Evolutionary conservation across 1,140 invertebrate genomes (phyloP).

Genomic region (Dendrolimus punctatus): DNA sequence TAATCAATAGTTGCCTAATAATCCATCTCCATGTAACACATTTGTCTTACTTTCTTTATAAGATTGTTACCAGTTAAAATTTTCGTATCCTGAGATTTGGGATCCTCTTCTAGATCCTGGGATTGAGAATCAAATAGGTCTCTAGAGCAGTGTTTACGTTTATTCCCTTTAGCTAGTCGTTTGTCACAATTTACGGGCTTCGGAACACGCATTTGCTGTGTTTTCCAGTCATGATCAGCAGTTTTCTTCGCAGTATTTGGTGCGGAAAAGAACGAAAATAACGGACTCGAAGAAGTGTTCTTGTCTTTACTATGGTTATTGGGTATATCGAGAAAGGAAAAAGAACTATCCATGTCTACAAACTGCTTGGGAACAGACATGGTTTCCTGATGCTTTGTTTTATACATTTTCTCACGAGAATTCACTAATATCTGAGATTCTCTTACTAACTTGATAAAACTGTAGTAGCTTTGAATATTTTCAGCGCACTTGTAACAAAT

Average conservation of each 20-base stretch:
- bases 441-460: conserved; percentile 43
- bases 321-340: conserved; percentile 43
- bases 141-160: conserved; percentile 34
- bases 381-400: conserved; percentile 32
- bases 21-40: conserved; percentile 48
- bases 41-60: conserved; percentile 44
- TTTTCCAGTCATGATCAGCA: conserved; percentile 34
- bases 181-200: conserved; percentile 18
- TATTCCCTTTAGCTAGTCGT: conserved; percentile 22
- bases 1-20: conserved; percentile 26
- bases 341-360: conserved; percentile 47
- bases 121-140: conserved; percentile 60
- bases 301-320: conserved; percentile 41
- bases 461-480: conserved; percentile 49
- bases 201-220: conserved; percentile 19
- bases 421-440: conserved; percentile 36
- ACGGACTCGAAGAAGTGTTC: conserved; percentile 38
- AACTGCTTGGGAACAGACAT: conserved; percentile 48
- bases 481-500: conserved; percentile 58
- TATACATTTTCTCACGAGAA: conserved; percentile 12
- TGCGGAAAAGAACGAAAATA: conserved; percentile 57
- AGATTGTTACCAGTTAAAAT: conserved; percentile 45
- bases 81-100: conserved; percentile 40
- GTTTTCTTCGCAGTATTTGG: conserved; percentile 29
- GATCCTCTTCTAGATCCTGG: conserved; percentile 39